Evolutionary conservation across 2,888 invertebrate genomes (phyloP).

Genomic region (Flexamia atlantica): DNA sequence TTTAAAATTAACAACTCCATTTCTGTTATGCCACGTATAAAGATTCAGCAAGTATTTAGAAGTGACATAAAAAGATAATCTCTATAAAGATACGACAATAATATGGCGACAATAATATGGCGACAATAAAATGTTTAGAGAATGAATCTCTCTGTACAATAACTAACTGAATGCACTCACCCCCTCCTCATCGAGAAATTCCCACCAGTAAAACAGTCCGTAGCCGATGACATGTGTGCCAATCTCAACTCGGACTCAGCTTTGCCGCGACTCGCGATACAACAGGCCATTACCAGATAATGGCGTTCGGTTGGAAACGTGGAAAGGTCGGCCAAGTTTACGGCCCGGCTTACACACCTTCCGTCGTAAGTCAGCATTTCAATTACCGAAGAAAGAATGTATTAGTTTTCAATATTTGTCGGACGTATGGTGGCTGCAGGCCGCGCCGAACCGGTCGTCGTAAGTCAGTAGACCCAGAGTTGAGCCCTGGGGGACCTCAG

Average conservation of each 20-base stretch:
- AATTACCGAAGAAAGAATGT: conserved; percentile 64
- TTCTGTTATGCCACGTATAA: too few relatives aligned
- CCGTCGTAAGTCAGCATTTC: conserved; percentile 57
- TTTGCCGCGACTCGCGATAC: background rate
- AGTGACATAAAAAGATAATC: too few relatives aligned
- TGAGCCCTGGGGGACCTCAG: conserved; percentile 24
- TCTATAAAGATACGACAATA: too few relatives aligned
- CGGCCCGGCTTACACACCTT: conserved; percentile 36
- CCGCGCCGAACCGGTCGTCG: conserved; percentile 49
- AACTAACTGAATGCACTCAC: too few relatives aligned
- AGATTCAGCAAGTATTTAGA: too few relatives aligned
- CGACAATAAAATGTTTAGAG: too few relatives aligned
- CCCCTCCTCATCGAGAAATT: too few relatives aligned
- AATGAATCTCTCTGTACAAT: too few relatives aligned
- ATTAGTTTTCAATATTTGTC: conserved; percentile 65
- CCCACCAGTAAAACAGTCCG: too few relatives aligned
- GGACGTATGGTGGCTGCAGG: conserved; percentile 47
- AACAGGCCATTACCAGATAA: conserved; percentile 44
- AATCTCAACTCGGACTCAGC: background rate
- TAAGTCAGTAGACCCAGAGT: conserved; percentile 25
- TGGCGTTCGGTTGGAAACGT: conserved; percentile 19
- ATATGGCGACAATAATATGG: too few relatives aligned
- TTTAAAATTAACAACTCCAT: too few relatives aligned
- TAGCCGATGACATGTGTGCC: too few relatives aligned
- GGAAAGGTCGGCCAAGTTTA: conserved; percentile 36